These are phyloP conservation scores for Meandrusa payeni DNA, from an alignment of 2,888 invertebrate genomes.

Conservation along the genomic window DNA sequence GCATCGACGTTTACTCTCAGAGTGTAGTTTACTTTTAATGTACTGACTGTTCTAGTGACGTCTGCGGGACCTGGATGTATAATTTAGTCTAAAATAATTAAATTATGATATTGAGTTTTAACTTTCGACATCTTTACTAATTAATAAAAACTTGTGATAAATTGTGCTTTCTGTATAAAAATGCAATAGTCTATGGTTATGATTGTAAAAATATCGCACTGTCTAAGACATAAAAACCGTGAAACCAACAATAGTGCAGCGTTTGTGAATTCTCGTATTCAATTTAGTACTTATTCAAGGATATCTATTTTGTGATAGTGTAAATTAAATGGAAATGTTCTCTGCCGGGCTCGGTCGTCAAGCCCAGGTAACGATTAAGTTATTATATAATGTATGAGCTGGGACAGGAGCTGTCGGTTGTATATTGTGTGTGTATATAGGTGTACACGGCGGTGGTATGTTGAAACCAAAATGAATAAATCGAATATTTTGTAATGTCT, in stretches of 20 bases:
- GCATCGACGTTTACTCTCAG: too few relatives aligned
- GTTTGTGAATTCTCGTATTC: neutral
- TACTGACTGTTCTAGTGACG: neutral
- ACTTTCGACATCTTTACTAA: neutral
- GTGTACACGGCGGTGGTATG: conserved; percentile 20
- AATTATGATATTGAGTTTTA: neutral
- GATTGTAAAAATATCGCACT: conserved; percentile 8
- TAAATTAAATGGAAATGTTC: conserved; percentile 1
- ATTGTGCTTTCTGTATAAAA: neutral
- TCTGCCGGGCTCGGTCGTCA: conserved; percentile 10
- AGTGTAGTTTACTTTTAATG: neutral
- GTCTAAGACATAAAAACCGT: neutral
- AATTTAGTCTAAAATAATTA: neutral
- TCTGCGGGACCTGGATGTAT: conserved; percentile 9
- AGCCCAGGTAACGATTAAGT: conserved; percentile 23
- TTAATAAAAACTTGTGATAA: conserved; percentile 10
- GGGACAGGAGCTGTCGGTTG: conserved; percentile 3
- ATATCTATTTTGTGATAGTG: conserved; percentile 4
- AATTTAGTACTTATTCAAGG: conserved; percentile 13
- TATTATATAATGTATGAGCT: conserved; percentile 1
- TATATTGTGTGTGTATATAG: conserved; percentile 28
- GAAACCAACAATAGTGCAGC: neutral
- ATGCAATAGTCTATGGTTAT: conserved; percentile 6
- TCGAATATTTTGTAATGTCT: conserved; percentile 31
- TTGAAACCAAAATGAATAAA: conserved; percentile 32